A percentile compares a stretch with the other conserved stretches of the same genome.
phyloP scores from a whole-genome alignment of 2,797 vertebrate species.

The Pachyuromys duprasi region DNA sequence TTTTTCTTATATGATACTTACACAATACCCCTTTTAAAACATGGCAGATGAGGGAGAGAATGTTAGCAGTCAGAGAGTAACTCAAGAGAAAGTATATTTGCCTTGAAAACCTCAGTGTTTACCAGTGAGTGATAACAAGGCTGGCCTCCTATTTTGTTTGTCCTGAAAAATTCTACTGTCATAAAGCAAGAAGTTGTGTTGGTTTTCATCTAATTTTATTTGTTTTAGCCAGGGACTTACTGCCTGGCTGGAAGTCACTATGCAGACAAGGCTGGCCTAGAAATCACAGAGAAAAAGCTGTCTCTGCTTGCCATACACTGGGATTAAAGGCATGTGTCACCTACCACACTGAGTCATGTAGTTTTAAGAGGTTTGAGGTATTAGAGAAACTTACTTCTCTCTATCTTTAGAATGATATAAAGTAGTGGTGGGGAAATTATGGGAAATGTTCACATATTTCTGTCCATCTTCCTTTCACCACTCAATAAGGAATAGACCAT shows the following conservation, averaged over 20 bases:
- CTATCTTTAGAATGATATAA: neutral
- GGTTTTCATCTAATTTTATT: neutral
- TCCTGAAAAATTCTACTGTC: neutral
- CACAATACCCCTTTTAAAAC: neutral
- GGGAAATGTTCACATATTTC: neutral
- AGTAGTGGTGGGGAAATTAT: neutral
- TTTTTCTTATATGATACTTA: neutral
- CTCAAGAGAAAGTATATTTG: neutral
- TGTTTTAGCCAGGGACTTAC: no score
- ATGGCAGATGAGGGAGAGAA: neutral
- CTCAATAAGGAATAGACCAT: neutral
- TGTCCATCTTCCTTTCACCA: neutral
- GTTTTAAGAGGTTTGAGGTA: slow-evolving; percentile 6
- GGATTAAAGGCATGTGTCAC: neutral
- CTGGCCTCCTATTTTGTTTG: neutral
- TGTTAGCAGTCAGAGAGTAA: neutral
- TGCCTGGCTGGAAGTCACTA: neutral
- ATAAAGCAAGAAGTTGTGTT: neutral
- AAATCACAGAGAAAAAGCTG: neutral
- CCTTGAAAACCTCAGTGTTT: neutral
- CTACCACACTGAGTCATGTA: neutral
- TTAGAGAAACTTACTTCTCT: slow-evolving; percentile 17
- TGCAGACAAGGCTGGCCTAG: neutral
- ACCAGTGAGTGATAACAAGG: neutral
- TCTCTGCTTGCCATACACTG: neutral